Evolutionary conservation across 2,888 invertebrate species (phyloP).

Genomic region (Elmis aenea): DNA sequence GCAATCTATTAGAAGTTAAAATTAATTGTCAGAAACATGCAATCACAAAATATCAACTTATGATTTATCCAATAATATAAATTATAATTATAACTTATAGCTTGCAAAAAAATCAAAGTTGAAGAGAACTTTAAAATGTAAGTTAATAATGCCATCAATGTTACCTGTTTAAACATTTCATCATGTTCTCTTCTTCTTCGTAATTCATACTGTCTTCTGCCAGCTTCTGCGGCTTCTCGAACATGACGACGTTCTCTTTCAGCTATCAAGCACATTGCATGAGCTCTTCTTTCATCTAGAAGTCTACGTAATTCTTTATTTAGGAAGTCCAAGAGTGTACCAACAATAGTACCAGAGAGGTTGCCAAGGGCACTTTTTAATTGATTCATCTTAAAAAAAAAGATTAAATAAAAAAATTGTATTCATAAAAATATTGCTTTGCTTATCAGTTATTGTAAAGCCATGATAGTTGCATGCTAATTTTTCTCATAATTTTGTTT

Average conservation of each 20-base stretch:
- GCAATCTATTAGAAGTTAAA: conserved; percentile 41
- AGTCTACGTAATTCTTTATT: conserved; percentile 73
- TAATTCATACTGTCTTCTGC: conserved; percentile 71
- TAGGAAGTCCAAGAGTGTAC: conserved; percentile 67
- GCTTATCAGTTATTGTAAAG: no score
- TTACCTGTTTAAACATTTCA: conserved; percentile 69
- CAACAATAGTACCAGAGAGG: conserved; percentile 67
- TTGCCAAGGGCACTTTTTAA: conserved; percentile 60
- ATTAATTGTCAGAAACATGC: conserved; percentile 1
- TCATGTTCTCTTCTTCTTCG: conserved; percentile 68
- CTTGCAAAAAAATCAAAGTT: no score
- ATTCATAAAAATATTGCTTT: no score
- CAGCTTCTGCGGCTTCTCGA: conserved; percentile 76
- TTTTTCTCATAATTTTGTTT: no score
- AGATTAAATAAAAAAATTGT: neutral
- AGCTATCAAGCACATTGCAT: conserved; percentile 72
- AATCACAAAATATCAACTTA: conserved; percentile 5
- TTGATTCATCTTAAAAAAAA: conserved; percentile 47
- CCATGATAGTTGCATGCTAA: no score
- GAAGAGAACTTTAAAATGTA: no score
- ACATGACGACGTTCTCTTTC: conserved; percentile 70
- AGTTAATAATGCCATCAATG: no score
- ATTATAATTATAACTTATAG: no score
- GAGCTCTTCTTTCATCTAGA: conserved; percentile 71
- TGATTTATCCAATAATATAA: no score